Conservation (phyloP, 1,140 invertebrate genomes). For the Theocolax elegans region DNA sequence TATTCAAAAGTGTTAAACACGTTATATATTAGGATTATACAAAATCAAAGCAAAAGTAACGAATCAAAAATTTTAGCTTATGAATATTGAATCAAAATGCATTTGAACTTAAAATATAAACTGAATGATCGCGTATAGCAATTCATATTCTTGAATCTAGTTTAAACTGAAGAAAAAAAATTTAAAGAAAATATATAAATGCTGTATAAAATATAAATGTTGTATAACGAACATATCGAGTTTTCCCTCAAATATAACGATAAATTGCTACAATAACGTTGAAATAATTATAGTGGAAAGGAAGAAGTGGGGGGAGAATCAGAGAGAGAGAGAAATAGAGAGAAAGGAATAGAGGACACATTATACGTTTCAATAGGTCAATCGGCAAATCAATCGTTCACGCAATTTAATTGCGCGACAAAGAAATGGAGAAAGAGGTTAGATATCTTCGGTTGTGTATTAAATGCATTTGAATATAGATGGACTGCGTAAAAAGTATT, state of each 20-base stretch:
- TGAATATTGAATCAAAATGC: not conserved
- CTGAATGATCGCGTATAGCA: not conserved
- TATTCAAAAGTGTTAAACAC: too few species aligned
- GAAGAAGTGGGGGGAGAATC: too few species aligned
- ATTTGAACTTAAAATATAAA: not conserved
- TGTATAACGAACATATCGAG: conserved; percentile 15
- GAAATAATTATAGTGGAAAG: not conserved
- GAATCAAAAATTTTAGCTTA: not conserved
- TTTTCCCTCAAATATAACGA: conserved; percentile 2
- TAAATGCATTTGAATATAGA: not conserved
- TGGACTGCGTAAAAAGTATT: too few species aligned
- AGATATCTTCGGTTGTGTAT: not conserved
- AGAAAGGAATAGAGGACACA: too few species aligned
- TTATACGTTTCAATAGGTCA: conserved; percentile 12
- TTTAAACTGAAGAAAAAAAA: not conserved
- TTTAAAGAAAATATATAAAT: too few species aligned
- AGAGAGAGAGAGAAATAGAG: too few species aligned
- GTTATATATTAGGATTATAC: too few species aligned
- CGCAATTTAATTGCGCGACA: too few species aligned
- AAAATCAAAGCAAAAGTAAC: too few species aligned
- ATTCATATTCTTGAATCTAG: not conserved
- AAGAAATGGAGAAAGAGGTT: not conserved
- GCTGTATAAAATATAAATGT: not conserved
- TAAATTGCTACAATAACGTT: conserved; percentile 18
- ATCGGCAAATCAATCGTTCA: not conserved